Conservation (phyloP, 1,140 invertebrate species). For the Zaprionus kolodkinae region DNA sequence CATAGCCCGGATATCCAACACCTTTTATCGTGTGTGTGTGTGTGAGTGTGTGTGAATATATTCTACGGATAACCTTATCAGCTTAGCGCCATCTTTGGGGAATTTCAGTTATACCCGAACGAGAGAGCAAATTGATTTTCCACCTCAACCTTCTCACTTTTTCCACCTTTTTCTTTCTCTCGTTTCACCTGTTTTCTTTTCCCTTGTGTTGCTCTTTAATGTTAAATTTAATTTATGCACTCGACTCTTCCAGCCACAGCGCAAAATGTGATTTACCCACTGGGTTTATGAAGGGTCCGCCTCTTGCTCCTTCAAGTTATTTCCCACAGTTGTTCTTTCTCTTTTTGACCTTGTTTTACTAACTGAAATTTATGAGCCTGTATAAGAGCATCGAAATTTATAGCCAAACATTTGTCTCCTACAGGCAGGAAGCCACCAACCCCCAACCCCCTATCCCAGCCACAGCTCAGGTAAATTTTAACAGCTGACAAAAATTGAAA, state of each 20-base stretch:
- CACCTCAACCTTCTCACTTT: not conserved
- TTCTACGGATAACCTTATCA: slow-evolving; percentile 55
- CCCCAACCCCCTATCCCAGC: too few relatives aligned
- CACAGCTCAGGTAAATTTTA: not conserved
- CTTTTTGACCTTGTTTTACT: slow-evolving; percentile 12
- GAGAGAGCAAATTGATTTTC: slow-evolving; percentile 66
- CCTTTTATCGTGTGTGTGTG: slow-evolving; percentile 10
- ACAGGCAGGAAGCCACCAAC: not conserved
- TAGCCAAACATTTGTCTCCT: slow-evolving; percentile 57
- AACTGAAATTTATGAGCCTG: slow-evolving; percentile 66
- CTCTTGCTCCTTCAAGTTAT: not conserved
- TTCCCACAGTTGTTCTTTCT: slow-evolving; percentile 13
- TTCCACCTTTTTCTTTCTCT: not conserved
- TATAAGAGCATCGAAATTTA: slow-evolving; percentile 65
- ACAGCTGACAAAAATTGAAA: slow-evolving; percentile 19
- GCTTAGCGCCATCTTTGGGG: slow-evolving; percentile 58
- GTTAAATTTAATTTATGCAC: slow-evolving; percentile 75
- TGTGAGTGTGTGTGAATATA: slow-evolving; percentile 2
- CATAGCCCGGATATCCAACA: slow-evolving; percentile 45
- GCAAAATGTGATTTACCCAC: slow-evolving; percentile 69
- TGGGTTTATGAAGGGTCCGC: slow-evolving; percentile 52
- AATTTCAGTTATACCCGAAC: slow-evolving; percentile 39
- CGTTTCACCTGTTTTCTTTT: slow-evolving; percentile 15
- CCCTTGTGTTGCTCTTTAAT: slow-evolving; percentile 36
- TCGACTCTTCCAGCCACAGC: slow-evolving; percentile 53